phyloP scores from a whole-genome alignment of 1,140 invertebrate species.

The Bombus breviceps region DNA sequence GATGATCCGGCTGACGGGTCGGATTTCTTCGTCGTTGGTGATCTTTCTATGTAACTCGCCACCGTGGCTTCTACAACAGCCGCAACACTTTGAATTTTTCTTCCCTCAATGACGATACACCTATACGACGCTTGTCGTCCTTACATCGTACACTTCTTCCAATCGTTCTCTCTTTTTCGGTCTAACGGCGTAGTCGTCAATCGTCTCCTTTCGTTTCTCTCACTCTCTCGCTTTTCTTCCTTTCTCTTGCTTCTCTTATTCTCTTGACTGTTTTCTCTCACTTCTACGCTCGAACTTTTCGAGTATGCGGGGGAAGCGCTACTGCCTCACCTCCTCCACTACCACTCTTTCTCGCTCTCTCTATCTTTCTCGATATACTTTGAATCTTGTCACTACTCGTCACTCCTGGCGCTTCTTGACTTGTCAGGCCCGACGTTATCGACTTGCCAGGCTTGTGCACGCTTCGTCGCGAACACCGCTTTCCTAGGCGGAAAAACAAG shows the following conservation, averaged over 20 bases:
- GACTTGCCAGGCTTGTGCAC: conserved; percentile 47
- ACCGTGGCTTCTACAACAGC: not conserved
- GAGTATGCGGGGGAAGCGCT: conserved; percentile 53
- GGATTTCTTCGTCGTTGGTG: conserved; percentile 42
- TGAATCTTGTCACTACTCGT: conserved; percentile 41
- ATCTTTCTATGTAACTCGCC: conserved; percentile 12
- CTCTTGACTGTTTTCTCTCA: conserved; percentile 41
- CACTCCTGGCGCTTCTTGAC: conserved; percentile 38
- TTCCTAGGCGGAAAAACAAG: not conserved
- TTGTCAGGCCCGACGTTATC: conserved; percentile 47
- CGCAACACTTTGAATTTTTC: not conserved
- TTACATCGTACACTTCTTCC: conserved; percentile 25
- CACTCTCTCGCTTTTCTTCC: conserved; percentile 21
- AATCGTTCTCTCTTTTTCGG: conserved; percentile 16
- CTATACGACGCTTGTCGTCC: not conserved
- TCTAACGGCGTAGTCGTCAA: conserved; percentile 27
- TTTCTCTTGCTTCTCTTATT: conserved; percentile 22
- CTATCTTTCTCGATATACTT: conserved; percentile 40
- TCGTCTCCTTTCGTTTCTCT: conserved; percentile 42
- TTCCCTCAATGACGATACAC: not conserved
- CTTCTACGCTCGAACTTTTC: conserved; percentile 40
- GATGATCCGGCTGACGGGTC: conserved; percentile 45
- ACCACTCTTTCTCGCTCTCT: conserved; percentile 37
- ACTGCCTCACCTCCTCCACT: conserved; percentile 37
- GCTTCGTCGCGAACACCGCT: conserved; percentile 49